Base-by-base conservation (phyloP, 2,797 vertebrate species). In the Acestrorhynchus altus region DNA sequence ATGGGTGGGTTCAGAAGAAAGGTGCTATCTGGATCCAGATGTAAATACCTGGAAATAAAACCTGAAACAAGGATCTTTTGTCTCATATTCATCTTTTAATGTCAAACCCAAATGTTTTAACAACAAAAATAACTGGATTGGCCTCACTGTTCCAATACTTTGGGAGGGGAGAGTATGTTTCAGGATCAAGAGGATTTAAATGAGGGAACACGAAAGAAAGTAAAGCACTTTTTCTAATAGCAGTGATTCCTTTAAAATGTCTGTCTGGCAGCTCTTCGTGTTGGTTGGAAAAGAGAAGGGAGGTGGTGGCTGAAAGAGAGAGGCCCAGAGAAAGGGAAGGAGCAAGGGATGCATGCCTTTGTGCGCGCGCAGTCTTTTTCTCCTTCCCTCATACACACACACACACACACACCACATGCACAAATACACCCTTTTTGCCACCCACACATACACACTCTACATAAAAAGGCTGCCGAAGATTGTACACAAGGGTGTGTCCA, bases 241-340 rank as follows among this genome's bases (percentile, higher is more conserved):
- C 59, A 71, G 22, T 60, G 22, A 60, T 63, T 82, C 42, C 65
- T 74, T 73, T 69, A 79, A 77, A 77, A 79, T 81, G 66, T 82
- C 75, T 42, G 42, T 71, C 60, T 80, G 76, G 69, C 66, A 79
- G 72, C 60, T 76, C 69, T 24, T 81, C 70, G 77, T 60, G 76
- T 64, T 73, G 44, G 82, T 80, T 46, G 60, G 72, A 66, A 74
- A 72, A 74, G 65, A 79, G 74, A 66, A 82, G 78, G 72, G 74
- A 80, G 77, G 75, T 26, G 51, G 77, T 42, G 69, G 68, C 73
- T 79, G 39, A 72, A 75, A 74, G 66, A 78, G 68, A 80, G 82
- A 83, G 83, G 80, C 80, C 73, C 79, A 76, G 64, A 76, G 72
- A 83, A 78, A 84, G 85, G 85, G 78, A 73, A 79, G 74, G 72